phyloP scores from a whole-genome alignment of 1,140 invertebrate species.

The Medauroidea extradentata region DNA sequence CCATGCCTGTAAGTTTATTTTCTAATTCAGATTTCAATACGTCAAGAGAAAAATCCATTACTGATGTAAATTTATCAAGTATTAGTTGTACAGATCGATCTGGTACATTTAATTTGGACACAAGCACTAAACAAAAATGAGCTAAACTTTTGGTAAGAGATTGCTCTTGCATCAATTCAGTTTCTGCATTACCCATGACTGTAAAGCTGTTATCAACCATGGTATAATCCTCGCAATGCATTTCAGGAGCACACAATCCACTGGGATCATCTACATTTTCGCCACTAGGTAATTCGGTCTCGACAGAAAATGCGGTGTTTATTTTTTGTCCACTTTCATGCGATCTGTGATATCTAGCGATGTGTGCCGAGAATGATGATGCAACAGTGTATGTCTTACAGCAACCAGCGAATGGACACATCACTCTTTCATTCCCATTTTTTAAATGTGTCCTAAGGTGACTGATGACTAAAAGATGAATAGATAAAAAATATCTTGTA shows the following conservation, averaged over 20 bases:
- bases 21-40: background rate
- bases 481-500: background rate
- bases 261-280: background rate
- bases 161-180: background rate
- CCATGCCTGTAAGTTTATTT: background rate
- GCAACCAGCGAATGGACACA: background rate
- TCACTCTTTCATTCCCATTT: background rate
- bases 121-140: background rate
- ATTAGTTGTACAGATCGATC: background rate
- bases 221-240: background rate
- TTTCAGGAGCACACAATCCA: background rate
- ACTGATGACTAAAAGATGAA: background rate
- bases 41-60: background rate
- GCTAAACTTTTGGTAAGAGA: background rate
- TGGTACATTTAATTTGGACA: background rate
- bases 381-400: background rate
- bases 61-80: background rate
- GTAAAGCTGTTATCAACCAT: background rate
- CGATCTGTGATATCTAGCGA: background rate
- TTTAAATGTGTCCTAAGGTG: background rate
- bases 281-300: background rate
- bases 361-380: background rate
- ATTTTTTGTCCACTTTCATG: background rate
- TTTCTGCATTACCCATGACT: background rate
- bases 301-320: background rate